These are phyloP conservation scores for Hippocampus comes DNA, from an alignment of 2,113 vertebrate genomes.

Conservation along the genomic window DNA sequence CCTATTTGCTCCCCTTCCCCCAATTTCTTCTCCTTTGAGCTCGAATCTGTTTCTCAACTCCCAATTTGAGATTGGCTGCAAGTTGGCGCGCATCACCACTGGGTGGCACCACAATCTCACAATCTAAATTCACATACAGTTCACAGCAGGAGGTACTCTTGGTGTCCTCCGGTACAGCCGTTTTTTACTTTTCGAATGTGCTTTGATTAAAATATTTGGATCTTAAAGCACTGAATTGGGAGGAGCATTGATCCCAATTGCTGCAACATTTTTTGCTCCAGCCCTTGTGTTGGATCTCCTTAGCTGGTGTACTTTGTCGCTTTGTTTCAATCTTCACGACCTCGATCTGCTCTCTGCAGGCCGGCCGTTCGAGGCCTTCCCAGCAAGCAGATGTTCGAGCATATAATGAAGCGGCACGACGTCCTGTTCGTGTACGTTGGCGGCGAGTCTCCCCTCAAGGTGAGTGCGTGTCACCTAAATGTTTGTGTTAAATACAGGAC, in stretches of 20 bases:
- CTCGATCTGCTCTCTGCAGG: constrained; percentile 55
- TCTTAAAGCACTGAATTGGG: too few relatives aligned
- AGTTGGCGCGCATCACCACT: constrained; percentile 37
- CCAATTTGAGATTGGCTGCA: constrained; percentile 32
- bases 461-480: constrained; percentile 51
- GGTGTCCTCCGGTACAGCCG: background rate
- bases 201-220: too few relatives aligned
- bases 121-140: background rate
- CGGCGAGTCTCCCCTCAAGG: constrained; percentile 91
- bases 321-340: background rate
- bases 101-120: constrained; percentile 39
- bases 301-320: background rate
- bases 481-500: background rate
- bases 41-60: constrained; percentile 7
- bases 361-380: constrained; percentile 89
- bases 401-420: constrained; percentile 84
- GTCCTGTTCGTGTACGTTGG: constrained; percentile 93
- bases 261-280: background rate
- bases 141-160: background rate
- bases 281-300: background rate
- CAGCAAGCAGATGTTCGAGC: constrained; percentile 93
- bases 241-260: background rate
- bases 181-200: too few relatives aligned
- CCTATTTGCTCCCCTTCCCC: background rate
- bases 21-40: constrained; percentile 13